These are phyloP conservation scores for Zosterops lateralis DNA, from an alignment of 2,113 vertebrate species.

Conservation along the genomic window DNA sequence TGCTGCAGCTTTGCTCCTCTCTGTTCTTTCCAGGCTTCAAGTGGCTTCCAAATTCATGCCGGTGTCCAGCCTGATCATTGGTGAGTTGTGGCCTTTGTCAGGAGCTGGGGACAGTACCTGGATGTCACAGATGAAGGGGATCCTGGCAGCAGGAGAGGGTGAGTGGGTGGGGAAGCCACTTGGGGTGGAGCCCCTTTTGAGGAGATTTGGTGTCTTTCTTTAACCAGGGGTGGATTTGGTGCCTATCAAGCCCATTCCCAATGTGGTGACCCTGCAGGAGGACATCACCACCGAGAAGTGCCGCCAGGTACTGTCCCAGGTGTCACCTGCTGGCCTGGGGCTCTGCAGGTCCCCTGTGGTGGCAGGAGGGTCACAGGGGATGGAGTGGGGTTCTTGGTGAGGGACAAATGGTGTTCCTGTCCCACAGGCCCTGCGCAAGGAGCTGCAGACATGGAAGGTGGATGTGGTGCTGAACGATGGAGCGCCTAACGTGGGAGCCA, in stretches of 20 bases:
- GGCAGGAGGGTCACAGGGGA: background rate
- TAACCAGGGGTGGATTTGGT: slow-evolving; percentile 90
- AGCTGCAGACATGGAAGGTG: slow-evolving; percentile 96
- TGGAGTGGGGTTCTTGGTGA: too few species aligned
- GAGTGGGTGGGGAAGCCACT: accelerated
- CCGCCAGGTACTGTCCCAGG: slow-evolving; percentile 75
- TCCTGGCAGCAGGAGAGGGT: background rate
- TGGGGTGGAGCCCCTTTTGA: background rate
- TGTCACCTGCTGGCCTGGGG: accelerated
- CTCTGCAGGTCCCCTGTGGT: background rate
- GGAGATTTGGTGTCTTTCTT: background rate
- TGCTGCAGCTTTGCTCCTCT: background rate
- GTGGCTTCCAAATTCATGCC: slow-evolving; percentile 98
- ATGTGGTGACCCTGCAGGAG: slow-evolving; percentile 88
- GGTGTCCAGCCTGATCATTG: slow-evolving; percentile 92
- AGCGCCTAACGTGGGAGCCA: slow-evolving; percentile 92
- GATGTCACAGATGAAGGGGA: accelerated
- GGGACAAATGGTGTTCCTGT: accelerated
- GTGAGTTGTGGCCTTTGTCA: slow-evolving; percentile 71
- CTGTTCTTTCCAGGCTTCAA: slow-evolving; percentile 80
- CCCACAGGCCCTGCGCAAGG: slow-evolving; percentile 85
- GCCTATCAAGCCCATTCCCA: slow-evolving; percentile 91
- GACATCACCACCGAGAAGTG: slow-evolving; percentile 96
- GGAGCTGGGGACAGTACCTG: accelerated
- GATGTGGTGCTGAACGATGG: slow-evolving; percentile 95